A percentile compares a stretch with the other conserved stretches of the same genome.
Evolutionary conservation across 2,797 vertebrate species (phyloP).

Genomic region (Cryptoprocta ferox): DNA sequence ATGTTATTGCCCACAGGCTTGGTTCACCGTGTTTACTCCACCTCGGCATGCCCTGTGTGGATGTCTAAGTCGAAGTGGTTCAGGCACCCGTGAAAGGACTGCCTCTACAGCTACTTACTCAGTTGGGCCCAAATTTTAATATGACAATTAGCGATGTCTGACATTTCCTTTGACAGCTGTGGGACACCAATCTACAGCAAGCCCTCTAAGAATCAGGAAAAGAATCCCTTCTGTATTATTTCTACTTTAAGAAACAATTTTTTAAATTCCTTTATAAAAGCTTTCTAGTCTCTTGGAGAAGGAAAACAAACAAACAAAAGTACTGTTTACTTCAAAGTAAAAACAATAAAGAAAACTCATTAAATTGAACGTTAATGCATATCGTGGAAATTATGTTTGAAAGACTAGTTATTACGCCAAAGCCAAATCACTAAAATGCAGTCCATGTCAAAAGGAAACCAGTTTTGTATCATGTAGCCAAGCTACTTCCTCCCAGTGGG

Average conservation of each 20-base stretch:
- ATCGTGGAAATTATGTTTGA: background rate
- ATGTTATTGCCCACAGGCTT: background rate
- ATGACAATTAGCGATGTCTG: background rate
- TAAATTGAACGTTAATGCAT: background rate
- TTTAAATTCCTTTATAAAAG: slow-evolving; percentile 22
- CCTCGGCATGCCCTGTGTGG: background rate
- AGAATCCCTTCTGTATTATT: background rate
- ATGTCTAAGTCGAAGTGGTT: background rate
- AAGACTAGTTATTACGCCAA: background rate
- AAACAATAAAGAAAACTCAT: background rate
- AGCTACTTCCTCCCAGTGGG: background rate
- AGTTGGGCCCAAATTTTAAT: background rate
- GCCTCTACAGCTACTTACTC: background rate
- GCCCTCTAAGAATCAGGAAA: slow-evolving; percentile 26
- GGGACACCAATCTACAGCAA: slow-evolving; percentile 2
- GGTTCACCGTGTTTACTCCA: background rate
- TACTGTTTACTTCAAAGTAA: background rate
- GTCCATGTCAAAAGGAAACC: background rate
- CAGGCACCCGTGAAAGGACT: background rate
- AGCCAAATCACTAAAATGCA: background rate
- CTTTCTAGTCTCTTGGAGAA: background rate
- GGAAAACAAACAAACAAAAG: background rate
- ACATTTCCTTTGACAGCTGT: background rate
- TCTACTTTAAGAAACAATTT: slow-evolving; percentile 35
- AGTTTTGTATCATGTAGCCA: background rate